Evolutionary conservation across 2,888 invertebrate genomes (phyloP).

Genomic region (Azorinus chamasolen): DNA sequence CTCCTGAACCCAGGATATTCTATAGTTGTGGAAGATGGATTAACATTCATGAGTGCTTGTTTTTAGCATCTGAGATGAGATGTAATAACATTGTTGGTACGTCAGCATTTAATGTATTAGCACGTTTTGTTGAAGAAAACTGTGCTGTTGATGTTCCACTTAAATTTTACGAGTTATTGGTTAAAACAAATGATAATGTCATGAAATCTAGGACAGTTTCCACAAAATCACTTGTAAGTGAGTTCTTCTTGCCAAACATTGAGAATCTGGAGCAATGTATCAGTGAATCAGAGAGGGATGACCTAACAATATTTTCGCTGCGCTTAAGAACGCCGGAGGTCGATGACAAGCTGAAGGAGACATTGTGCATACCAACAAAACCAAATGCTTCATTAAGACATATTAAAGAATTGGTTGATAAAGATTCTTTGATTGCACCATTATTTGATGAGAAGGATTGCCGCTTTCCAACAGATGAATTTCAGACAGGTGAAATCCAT

Average conservation of each 20-base stretch:
- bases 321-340: background rate
- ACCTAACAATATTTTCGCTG: constrained; percentile 20
- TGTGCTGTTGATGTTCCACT: constrained; percentile 30
- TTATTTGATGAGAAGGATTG: constrained; percentile 28
- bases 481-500: background rate
- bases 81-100: constrained; percentile 22
- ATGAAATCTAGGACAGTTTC: constrained; percentile 32
- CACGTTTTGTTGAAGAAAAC: constrained; percentile 4
- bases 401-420: constrained; percentile 36
- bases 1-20: constrained; percentile 28
- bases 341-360: constrained; percentile 36
- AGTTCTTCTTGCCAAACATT: constrained; percentile 60
- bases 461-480: constrained; percentile 19
- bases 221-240: constrained; percentile 37
- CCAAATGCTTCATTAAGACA: constrained; percentile 25
- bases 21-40: constrained; percentile 29
- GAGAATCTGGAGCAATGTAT: background rate
- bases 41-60: constrained; percentile 33
- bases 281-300: constrained; percentile 3
- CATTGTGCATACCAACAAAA: constrained; percentile 35
- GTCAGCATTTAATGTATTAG: constrained; percentile 28
- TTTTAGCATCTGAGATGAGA: constrained; percentile 42
- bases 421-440: constrained; percentile 2
- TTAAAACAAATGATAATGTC: background rate
- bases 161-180: constrained; percentile 12